Conservation (phyloP, 1,140 invertebrate genomes). For the Aphelenchoides besseyi region DNA sequence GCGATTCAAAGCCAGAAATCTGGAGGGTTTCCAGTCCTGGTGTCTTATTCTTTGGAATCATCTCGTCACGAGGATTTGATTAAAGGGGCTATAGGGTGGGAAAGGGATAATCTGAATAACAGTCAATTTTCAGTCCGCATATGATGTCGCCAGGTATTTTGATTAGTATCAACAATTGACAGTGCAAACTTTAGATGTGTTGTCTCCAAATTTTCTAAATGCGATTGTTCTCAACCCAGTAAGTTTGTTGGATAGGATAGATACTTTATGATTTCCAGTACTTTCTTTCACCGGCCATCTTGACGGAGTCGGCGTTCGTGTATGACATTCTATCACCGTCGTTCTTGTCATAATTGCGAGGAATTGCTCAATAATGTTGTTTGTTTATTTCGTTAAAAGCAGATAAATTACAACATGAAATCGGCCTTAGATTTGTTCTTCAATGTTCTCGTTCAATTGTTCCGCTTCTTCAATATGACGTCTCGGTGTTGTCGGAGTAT, state of each 20-base stretch:
- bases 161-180: no score
- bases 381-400: not conserved
- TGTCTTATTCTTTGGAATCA: no score
- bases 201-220: not conserved
- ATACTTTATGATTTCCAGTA: no score
- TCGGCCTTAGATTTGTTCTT: constrained; percentile 12
- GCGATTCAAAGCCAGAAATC: no score
- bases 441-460: not conserved
- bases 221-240: constrained; percentile 2
- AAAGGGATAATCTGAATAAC: no score
- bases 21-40: no score
- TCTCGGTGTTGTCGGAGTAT: not conserved
- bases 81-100: no score
- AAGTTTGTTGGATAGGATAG: no score
- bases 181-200: no score
- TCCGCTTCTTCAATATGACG: not conserved
- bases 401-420: not conserved
- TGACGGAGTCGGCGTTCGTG: constrained; percentile 7
- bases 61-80: no score
- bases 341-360: not conserved
- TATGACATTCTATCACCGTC: not conserved
- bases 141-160: not conserved
- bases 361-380: not conserved
- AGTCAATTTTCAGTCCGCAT: not conserved
- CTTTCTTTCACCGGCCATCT: not conserved